Conservation (phyloP, 2,113 vertebrate genomes). For the Eclectus roratus region DNA sequence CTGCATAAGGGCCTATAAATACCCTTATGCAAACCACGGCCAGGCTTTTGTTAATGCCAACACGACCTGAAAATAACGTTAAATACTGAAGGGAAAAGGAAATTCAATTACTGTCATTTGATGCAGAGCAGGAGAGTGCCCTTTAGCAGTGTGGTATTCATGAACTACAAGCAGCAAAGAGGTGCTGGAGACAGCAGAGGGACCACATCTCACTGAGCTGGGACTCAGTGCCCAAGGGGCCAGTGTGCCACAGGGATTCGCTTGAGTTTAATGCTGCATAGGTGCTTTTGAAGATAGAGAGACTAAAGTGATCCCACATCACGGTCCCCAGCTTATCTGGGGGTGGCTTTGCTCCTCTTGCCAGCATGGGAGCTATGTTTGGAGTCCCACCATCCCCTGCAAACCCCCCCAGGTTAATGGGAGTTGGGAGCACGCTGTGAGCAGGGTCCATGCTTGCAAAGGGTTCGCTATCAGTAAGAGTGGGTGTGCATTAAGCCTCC, state of each 20-base stretch:
- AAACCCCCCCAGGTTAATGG: background rate
- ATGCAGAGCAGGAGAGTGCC: constrained; percentile 35
- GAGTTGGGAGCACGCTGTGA: fast-evolving
- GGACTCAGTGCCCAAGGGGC: background rate
- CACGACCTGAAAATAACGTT: constrained; percentile 36
- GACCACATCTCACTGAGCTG: background rate
- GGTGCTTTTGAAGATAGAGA: background rate
- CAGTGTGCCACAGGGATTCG: fast-evolving
- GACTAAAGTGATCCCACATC: fast-evolving
- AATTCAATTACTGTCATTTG: constrained; percentile 57
- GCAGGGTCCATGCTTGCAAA: background rate
- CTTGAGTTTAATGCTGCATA: background rate
- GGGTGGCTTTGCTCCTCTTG: background rate
- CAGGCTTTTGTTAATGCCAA: constrained; percentile 21
- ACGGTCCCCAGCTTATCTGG: background rate
- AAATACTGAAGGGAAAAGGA: constrained; percentile 47
- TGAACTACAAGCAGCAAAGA: background rate
- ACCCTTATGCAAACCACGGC: background rate
- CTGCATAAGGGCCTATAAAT: constrained; percentile 36
- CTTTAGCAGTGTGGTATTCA: background rate
- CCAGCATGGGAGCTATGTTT: fast-evolving
- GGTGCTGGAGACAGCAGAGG: background rate
- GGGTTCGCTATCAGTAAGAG: background rate
- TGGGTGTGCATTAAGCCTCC: background rate
- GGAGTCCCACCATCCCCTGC: background rate